Conservation (phyloP, 1,140 invertebrate species). For the Drosophila busckii region DNA sequence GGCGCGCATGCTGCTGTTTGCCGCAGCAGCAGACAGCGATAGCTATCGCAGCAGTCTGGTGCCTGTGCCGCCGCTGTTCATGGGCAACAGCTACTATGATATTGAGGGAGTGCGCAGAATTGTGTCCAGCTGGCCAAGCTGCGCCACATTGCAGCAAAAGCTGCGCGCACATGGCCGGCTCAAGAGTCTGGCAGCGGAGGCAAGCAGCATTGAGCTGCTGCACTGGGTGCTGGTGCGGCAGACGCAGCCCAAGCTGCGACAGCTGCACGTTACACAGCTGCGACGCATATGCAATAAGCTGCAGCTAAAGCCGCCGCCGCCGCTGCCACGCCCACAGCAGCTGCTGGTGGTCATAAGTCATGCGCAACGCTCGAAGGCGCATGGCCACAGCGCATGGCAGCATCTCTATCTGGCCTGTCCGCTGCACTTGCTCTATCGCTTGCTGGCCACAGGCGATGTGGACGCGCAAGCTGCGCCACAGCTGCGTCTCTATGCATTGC, state of each 20-base stretch:
- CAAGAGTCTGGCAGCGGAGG: background rate
- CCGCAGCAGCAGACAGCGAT: constrained; percentile 16
- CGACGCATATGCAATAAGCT: constrained; percentile 4
- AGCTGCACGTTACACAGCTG: background rate
- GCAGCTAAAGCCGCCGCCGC: background rate
- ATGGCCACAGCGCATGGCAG: background rate
- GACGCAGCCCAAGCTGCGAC: constrained; percentile 14
- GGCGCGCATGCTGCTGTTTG: constrained; percentile 19
- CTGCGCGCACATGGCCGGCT: background rate
- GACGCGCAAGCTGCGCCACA: constrained; percentile 1
- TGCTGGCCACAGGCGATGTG: constrained; percentile 14
- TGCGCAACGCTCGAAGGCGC: background rate
- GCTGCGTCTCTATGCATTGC: constrained; percentile 11
- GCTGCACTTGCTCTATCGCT: constrained; percentile 15
- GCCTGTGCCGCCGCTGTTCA: constrained; percentile 20
- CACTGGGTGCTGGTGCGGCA: constrained; percentile 33
- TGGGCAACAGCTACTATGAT: constrained; percentile 9
- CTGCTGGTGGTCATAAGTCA: constrained; percentile 15
- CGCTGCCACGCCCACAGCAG: constrained; percentile 1
- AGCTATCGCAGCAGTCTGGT: constrained; percentile 9
- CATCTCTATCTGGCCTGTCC: constrained; percentile 22
- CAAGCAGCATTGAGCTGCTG: constrained; percentile 14
- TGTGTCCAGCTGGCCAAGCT: constrained; percentile 22
- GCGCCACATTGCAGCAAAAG: constrained; percentile 5
- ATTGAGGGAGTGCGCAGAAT: constrained; percentile 16